Evolutionary conservation across 1,140 invertebrate genomes (phyloP).

Genomic region (Coptotermes formosanus): DNA sequence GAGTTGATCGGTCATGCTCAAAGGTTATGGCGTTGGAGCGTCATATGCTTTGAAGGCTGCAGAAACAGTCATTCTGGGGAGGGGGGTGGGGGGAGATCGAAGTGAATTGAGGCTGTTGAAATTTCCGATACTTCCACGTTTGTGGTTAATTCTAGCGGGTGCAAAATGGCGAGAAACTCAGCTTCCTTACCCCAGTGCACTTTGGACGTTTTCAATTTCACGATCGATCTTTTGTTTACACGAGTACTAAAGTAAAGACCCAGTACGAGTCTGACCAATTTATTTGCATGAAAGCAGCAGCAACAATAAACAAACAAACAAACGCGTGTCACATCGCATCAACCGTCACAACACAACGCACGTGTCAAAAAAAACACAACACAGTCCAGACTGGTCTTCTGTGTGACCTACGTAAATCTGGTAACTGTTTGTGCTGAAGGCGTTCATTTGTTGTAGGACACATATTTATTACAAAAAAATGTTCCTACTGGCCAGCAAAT

Average conservation of each 20-base stretch:
- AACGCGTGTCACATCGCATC: no score
- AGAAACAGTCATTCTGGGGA: background rate
- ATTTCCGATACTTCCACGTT: background rate
- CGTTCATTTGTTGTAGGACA: no score
- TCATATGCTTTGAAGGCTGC: background rate
- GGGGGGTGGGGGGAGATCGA: no score
- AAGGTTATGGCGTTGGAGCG: background rate
- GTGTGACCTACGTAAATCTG: no score
- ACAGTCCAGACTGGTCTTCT: no score
- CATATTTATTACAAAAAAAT: no score
- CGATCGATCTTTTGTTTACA: background rate
- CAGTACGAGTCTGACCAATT: background rate
- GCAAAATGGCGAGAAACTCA: background rate
- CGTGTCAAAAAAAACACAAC: no score
- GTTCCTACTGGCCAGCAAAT: no score
- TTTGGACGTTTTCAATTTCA: constrained; percentile 5
- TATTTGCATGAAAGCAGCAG: no score
- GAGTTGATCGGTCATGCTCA: background rate
- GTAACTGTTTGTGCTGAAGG: no score
- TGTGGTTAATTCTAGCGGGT: constrained; percentile 14
- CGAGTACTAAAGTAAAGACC: background rate
- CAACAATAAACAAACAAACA: no score
- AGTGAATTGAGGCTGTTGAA: background rate
- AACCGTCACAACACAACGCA: no score
- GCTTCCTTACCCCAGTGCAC: background rate